phyloP scores from a whole-genome alignment of 1,140 invertebrate genomes.

The Diorhabda elongata region DNA sequence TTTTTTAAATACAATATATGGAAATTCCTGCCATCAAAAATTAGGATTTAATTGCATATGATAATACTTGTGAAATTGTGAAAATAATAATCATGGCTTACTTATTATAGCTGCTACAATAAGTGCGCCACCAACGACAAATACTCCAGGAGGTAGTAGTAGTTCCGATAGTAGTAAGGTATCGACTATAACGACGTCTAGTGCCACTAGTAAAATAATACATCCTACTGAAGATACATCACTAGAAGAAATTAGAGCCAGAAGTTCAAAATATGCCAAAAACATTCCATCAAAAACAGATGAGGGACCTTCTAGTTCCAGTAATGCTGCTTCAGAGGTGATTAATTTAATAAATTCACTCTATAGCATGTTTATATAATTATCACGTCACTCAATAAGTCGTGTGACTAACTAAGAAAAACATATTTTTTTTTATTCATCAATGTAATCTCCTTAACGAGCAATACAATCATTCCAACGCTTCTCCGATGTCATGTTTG shows the following conservation, averaged over 20 bases:
- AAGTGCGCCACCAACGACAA: slow-evolving; percentile 62
- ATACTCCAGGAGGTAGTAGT: slow-evolving; percentile 46
- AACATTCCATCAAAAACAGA: slow-evolving; percentile 36
- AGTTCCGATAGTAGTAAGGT: slow-evolving; percentile 56
- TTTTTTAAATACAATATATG: no score
- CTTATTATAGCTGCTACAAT: slow-evolving; percentile 57
- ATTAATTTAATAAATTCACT: not conserved
- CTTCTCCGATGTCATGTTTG: no score
- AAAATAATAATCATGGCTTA: not conserved
- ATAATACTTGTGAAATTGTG: no score
- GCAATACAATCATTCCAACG: no score
- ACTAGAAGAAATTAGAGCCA: slow-evolving; percentile 80
- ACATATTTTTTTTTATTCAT: no score
- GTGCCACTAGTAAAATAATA: slow-evolving; percentile 85
- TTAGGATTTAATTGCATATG: no score
- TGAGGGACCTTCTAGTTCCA: slow-evolving; percentile 32
- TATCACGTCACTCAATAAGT: no score
- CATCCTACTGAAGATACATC: slow-evolving; percentile 94
- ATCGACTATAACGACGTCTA: slow-evolving; percentile 71
- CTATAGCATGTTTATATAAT: no score
- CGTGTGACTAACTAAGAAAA: no score
- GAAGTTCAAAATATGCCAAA: slow-evolving; percentile 67
- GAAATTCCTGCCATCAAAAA: no score
- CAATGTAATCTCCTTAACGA: no score
- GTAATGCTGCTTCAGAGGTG: slow-evolving; percentile 38